A percentile compares a stretch with the other conserved stretches of the same genome.
phyloP scores from a whole-genome alignment of 2,797 vertebrate species.

The Buceros bicornis region DNA sequence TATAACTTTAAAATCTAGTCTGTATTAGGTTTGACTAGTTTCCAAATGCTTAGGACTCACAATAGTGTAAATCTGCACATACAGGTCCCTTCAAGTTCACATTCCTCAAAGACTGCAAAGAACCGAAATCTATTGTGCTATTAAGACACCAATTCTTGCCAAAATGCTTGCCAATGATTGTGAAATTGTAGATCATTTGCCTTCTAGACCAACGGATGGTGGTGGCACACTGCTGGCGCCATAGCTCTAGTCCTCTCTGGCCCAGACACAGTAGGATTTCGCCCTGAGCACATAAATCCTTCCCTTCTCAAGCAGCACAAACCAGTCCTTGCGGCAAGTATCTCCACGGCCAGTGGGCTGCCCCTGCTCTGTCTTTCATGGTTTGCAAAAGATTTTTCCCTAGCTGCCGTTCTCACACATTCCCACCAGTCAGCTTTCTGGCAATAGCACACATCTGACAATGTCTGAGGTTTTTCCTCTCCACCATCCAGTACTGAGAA shows the following conservation, averaged over 20 bases:
- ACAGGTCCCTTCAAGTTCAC: background rate
- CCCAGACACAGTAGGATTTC: rapidly evolving
- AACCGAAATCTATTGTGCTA: rapidly evolving
- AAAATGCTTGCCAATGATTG: background rate
- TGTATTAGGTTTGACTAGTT: background rate
- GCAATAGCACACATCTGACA: background rate
- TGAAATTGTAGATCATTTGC: background rate
- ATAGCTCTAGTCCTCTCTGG: background rate
- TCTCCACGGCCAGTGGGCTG: rapidly evolving
- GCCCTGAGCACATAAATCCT: background rate
- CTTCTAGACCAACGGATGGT: rapidly evolving
- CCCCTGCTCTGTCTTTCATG: background rate
- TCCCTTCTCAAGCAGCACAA: background rate
- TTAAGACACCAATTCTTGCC: background rate
- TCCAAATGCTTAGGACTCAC: background rate
- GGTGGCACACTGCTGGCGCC: background rate
- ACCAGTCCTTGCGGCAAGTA: rapidly evolving
- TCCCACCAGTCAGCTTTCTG: background rate
- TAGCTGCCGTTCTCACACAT: background rate
- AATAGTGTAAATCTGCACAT: background rate
- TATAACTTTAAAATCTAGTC: background rate
- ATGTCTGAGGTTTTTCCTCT: background rate
- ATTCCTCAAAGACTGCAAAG: background rate
- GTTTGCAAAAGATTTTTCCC: background rate
- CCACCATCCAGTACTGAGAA: background rate